Evolutionary conservation across 2,113 vertebrate genomes (phyloP), one percentile per base, ranked within the genome.

Genomic region (Takifugu bimaculatus): DNA sequence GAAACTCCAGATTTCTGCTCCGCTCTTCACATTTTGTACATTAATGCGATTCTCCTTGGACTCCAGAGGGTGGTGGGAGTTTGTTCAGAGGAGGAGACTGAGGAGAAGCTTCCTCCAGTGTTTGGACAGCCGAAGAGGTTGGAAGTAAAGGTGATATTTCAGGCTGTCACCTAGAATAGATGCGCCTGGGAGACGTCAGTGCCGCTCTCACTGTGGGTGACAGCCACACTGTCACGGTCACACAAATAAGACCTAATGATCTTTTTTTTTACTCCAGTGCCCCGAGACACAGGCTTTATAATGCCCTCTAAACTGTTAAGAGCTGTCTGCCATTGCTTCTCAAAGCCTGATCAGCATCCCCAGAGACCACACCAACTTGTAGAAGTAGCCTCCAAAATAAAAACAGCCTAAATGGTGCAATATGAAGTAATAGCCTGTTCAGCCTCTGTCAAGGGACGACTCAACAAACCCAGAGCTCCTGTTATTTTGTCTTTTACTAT

Each of bases 401-500:
- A 86, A 85, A 83, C 80, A 76, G 65, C 75, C 74, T 78, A 85
- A 88, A 85, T 87, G 84, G 78, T 79, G 86, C 86, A 88, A 87
- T 87, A 84, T 87, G 83, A 78, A 85, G 87, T 85, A 87, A 89
- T 81, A 81, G 74, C 75, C 75, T 68, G 70, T 77, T 85, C 77
- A 75, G 63, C 63, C 65, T 20, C 74, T 77, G 84, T 85, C 85
- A 80, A 53, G 78, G 76, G 84, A 82, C 70, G 76, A 69, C 74
- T 84, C 72, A 67, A 65, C 50, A 82, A 78, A 81, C 83, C 72
- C 71, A 55, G 51, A 69, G 70, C 67, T 74, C 45, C 49, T 29
- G 13, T 60, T 60, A 72, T 64, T 60, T 64, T 13, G 20, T 6
- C 0, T 63, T 51, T 53, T 61, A 60, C 25, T 59, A 55, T 63